phyloP scores from a whole-genome alignment of 2,888 invertebrate genomes.

The Nomada goodeniana region DNA sequence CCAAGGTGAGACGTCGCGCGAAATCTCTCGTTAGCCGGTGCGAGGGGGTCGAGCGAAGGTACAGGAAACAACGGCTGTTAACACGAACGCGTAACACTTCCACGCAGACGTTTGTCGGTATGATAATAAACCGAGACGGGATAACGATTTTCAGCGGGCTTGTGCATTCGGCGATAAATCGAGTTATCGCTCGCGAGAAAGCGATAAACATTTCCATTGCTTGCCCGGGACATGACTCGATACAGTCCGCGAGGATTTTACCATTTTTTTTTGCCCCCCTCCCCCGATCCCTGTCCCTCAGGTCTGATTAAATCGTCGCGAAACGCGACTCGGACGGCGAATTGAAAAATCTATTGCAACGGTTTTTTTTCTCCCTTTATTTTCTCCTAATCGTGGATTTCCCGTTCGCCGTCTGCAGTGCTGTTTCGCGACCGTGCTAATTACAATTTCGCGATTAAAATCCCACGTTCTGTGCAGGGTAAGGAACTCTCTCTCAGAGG shows the following conservation, averaged over 20 bases:
- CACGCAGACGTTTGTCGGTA: constrained; percentile 21
- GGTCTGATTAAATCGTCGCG: constrained; percentile 36
- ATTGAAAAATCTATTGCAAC: constrained; percentile 47
- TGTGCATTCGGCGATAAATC: constrained; percentile 38
- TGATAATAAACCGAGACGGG: constrained; percentile 40
- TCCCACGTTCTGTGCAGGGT: not conserved
- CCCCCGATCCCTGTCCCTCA: constrained; percentile 1
- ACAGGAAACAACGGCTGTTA: constrained; percentile 54
- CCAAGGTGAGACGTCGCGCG: constrained; percentile 43
- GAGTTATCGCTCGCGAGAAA: constrained; percentile 38
- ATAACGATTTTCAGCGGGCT: constrained; percentile 49
- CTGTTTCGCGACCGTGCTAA: constrained; percentile 38
- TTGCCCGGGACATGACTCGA: constrained; percentile 1
- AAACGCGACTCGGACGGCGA: constrained; percentile 31
- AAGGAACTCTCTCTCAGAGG: not conserved
- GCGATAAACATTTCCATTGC: constrained; percentile 33
- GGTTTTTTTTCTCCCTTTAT: not conserved
- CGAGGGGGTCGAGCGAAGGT: constrained; percentile 40
- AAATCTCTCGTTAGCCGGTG: constrained; percentile 25
- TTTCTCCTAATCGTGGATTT: constrained; percentile 34
- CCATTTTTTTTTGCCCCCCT: not conserved
- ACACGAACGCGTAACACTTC: constrained; percentile 35
- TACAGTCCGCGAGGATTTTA: not conserved
- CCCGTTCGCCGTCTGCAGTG: constrained; percentile 12
- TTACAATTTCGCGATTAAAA: constrained; percentile 51